These are phyloP conservation scores for Eretmocerus hayati DNA, from an alignment of 2,888 invertebrate genomes.

Conservation along the genomic window DNA sequence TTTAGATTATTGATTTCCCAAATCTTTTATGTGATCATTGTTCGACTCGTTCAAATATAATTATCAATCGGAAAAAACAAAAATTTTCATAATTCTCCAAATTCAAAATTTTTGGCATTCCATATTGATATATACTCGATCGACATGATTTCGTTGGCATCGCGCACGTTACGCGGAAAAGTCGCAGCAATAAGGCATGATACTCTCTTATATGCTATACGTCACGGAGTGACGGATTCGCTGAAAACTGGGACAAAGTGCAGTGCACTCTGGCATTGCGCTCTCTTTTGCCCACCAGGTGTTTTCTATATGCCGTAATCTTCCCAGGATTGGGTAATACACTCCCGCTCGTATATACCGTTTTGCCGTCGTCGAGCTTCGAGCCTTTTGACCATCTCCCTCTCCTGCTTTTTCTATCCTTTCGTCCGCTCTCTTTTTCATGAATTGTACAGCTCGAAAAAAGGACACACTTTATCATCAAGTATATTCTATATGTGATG, in stretches of 20 bases:
- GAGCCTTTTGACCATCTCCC: slow-evolving; percentile 25
- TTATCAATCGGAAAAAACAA: too few species aligned
- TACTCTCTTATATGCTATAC: too few species aligned
- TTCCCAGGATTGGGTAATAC: slow-evolving; percentile 45
- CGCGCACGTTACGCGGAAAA: slow-evolving; percentile 27
- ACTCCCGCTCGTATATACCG: slow-evolving; percentile 18
- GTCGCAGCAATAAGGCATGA: slow-evolving; percentile 34
- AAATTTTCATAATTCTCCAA: too few species aligned
- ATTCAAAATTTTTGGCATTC: too few species aligned
- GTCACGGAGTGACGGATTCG: slow-evolving; percentile 46
- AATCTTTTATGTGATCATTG: too few species aligned
- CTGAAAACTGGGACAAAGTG: slow-evolving; percentile 47
- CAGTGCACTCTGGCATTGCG: slow-evolving; percentile 48
- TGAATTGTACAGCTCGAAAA: neutral
- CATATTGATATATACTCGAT: too few species aligned
- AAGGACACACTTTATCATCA: neutral
- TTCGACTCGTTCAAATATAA: too few species aligned
- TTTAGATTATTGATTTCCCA: too few species aligned
- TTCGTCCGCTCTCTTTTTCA: neutral
- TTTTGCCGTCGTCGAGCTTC: neutral
- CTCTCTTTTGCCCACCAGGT: slow-evolving; percentile 41
- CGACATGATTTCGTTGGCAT: too few species aligned
- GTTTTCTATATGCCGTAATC: slow-evolving; percentile 46
- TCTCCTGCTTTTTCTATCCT: slow-evolving; percentile 22
- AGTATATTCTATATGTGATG: neutral